These are phyloP conservation scores for Musca vetustissima DNA, from an alignment of 1,140 invertebrate genomes.

Conservation along the genomic window DNA sequence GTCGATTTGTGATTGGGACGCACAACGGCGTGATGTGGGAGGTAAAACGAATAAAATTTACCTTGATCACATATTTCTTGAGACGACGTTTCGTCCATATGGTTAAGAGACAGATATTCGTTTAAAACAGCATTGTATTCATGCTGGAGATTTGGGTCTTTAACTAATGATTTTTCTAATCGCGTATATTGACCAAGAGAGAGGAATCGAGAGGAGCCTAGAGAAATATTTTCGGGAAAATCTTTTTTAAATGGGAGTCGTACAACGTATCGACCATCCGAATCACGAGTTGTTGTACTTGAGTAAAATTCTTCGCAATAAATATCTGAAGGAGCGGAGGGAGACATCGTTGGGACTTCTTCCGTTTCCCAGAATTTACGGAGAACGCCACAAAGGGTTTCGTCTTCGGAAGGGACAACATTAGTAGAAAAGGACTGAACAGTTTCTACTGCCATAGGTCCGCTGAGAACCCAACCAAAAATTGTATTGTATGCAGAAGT, in stretches of 20 bases:
- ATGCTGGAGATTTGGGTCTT: too few relatives aligned
- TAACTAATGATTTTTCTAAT: not conserved
- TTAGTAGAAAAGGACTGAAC: not conserved
- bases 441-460: not conserved
- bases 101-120: not conserved
- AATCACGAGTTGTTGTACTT: not conserved
- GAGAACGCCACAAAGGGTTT: not conserved
- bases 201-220: not conserved
- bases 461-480: slow-evolving; percentile 5
- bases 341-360: not conserved
- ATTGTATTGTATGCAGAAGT: slow-evolving; percentile 10
- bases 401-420: not conserved
- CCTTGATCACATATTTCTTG: not conserved
- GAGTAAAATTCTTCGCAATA: slow-evolving; percentile 6
- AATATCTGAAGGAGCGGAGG: not conserved
- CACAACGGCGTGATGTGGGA: slow-evolving; percentile 11
- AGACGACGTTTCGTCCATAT: slow-evolving; percentile 10
- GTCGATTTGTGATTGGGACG: not conserved
- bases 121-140: not conserved
- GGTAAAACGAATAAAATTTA: slow-evolving; percentile 10
- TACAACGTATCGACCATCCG: slow-evolving; percentile 16
- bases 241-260: slow-evolving; percentile 8
- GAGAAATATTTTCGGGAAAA: slow-evolving; percentile 2
- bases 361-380: not conserved
- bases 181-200: not conserved